Percentiles rank a stretch among this genome's conserved stretches.
Evolutionary conservation across 2,797 vertebrate species (phyloP).

Genomic region (Hirundo rustica): DNA sequence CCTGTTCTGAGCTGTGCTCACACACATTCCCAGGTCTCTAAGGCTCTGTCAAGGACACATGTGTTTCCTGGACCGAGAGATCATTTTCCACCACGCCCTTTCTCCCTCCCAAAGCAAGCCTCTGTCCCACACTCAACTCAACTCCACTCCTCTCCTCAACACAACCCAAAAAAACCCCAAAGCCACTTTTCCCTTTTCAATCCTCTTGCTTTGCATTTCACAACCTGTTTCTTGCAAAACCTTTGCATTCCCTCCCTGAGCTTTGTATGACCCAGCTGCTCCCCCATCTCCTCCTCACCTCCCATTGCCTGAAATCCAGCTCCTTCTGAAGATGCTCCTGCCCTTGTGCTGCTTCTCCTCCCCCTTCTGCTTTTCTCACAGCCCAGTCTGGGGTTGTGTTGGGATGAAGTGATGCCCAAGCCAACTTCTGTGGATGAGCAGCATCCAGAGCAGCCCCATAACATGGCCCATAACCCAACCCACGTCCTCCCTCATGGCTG

Average conservation of each 20-base stretch:
- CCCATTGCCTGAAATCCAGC: not conserved
- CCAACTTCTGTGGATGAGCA: rapidly evolving
- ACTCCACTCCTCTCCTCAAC: not conserved
- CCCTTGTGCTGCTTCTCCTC: not conserved
- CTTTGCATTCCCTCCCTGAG: not conserved
- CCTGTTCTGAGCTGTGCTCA: not conserved
- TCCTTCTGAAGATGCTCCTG: not conserved
- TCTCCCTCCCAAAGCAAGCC: not conserved
- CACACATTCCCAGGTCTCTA: not conserved
- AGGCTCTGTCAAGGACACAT: not conserved
- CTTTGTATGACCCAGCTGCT: rapidly evolving
- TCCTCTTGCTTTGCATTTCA: not conserved
- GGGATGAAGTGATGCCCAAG: not conserved
- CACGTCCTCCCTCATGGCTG: not conserved
- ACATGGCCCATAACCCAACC: rapidly evolving
- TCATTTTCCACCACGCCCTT: not conserved
- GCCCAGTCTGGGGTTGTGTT: not conserved
- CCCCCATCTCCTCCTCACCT: not conserved
- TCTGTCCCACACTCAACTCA: not conserved
- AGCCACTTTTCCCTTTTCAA: not conserved
- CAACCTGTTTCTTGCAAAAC: not conserved
- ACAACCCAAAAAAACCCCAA: not conserved
- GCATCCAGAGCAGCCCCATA: rapidly evolving
- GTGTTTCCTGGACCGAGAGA: not conserved
- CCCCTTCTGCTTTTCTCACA: not conserved